Base-by-base conservation (phyloP, 1,140 invertebrate species). In the Drosophila punjabiensis region DNA sequence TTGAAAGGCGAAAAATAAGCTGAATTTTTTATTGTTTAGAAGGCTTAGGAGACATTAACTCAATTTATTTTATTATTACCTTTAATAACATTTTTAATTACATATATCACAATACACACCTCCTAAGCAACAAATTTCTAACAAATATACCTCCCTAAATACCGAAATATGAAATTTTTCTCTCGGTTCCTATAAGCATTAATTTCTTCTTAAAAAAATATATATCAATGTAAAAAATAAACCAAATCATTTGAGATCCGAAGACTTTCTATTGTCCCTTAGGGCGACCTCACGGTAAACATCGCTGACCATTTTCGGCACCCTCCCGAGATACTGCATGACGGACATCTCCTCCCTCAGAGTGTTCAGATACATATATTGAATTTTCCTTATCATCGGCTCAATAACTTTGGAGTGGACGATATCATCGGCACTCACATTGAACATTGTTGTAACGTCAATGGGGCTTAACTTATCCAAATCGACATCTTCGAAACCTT, bases 361-460 rank as follows among this genome's bases (percentile, higher is more conserved):
- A 18, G 53, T 78, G 32, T 70, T 75, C 0, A 86, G 20, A 41
- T 73, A 86, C 76, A 81, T 86, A 0, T 63, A 60, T 30, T 82
- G 82, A 10, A 88, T 53, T n/a, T 67, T 82, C 2, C 74, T 75
- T 18, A 78, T 66, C 41, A 86, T 68, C 10, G 84, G 84, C 4
- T 70, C 67, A 20, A 88, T 81, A 0, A 86, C 77, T 53, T 76
- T 86, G 6, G 68, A 59, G n/a, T 33, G 65, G 1, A 88, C 69
- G 32, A 88, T 47, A 58, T 88, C 80, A 65, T 76, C 76, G 0
- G 76, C 39, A 33, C 52, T 79, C n/a, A 53, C 39, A 37, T 3
- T 32, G 10, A 58, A 58, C 18, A 58, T 28, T 1, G 16, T 9
- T 3, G 55, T 28, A 9, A 11, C 4, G 35, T 76, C 48, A 0